Conservation (phyloP, 2,113 vertebrate genomes). For the Labrus mixtus region DNA sequence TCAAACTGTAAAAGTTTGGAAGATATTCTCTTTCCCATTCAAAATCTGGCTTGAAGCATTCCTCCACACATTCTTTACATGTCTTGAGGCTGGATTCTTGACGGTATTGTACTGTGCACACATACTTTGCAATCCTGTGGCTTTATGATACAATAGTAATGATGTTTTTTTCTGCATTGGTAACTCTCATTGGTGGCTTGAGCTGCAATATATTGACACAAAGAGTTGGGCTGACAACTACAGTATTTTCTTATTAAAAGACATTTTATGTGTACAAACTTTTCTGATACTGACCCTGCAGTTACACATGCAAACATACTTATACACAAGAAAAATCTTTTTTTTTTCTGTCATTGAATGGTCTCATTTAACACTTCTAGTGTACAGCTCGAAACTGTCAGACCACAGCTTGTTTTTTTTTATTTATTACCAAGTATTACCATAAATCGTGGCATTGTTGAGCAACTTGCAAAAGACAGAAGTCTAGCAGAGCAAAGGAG, state of each 20-base stretch:
- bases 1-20: background rate
- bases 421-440: background rate
- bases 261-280: background rate
- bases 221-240: background rate
- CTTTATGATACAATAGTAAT: constrained; percentile 6
- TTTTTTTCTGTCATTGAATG: too few species aligned
- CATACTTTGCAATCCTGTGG: constrained; percentile 16
- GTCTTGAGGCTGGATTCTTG: background rate
- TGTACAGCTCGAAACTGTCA: too few species aligned
- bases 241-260: background rate
- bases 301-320: background rate
- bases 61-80: background rate
- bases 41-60: background rate
- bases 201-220: constrained; percentile 2
- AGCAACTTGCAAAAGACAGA: too few species aligned
- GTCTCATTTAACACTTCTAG: too few species aligned
- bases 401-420: background rate
- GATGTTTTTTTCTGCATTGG: constrained; percentile 11
- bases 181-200: background rate
- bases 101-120: background rate
- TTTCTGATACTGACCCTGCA: background rate
- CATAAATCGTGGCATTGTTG: background rate
- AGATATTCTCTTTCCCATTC: background rate
- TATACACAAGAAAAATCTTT: background rate
- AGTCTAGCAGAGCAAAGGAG: too few species aligned